Evolutionary conservation across 2,888 invertebrate genomes (phyloP).

Genomic region (Oscheius sp.): DNA sequence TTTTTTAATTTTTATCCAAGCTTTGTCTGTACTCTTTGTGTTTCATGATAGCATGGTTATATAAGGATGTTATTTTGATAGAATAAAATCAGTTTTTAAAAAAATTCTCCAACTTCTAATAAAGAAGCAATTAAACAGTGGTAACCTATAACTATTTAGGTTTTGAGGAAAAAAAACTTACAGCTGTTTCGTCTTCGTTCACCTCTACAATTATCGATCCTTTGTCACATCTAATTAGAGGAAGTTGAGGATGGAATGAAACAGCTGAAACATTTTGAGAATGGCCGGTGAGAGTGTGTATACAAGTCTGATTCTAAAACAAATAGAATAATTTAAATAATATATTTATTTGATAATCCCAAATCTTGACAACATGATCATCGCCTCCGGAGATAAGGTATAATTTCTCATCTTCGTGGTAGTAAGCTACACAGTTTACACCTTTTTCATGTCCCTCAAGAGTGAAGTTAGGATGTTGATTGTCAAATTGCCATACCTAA

Average conservation of each 20-base stretch:
- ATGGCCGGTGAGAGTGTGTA: slow-evolving; percentile 90
- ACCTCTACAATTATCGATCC: slow-evolving; percentile 91
- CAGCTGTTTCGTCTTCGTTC: slow-evolving; percentile 96
- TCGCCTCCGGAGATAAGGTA: slow-evolving; percentile 98
- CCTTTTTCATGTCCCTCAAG: slow-evolving; percentile 97
- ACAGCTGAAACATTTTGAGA: slow-evolving; percentile 89
- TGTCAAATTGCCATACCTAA: slow-evolving; percentile 91
- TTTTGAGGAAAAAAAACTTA: neutral
- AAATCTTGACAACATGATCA: slow-evolving; percentile 95
- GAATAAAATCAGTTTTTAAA: no score
- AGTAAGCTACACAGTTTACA: slow-evolving; percentile 96
- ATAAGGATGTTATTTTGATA: no score
- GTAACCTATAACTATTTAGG: slow-evolving; percentile 73
- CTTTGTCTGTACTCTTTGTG: no score
- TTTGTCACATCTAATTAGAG: slow-evolving; percentile 95
- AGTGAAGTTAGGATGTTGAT: slow-evolving; percentile 95
- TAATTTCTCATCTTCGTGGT: slow-evolving; percentile 97
- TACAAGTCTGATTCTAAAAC: slow-evolving; percentile 53
- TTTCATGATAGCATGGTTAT: no score
- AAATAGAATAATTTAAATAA: neutral
- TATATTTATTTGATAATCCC: slow-evolving; percentile 85
- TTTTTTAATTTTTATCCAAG: no score
- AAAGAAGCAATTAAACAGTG: no score
- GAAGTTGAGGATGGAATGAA: slow-evolving; percentile 96
- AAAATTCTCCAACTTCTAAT: no score